Base-by-base conservation (phyloP, 2,113 vertebrate genomes). In the Neolamprologus cancellatus region DNA sequence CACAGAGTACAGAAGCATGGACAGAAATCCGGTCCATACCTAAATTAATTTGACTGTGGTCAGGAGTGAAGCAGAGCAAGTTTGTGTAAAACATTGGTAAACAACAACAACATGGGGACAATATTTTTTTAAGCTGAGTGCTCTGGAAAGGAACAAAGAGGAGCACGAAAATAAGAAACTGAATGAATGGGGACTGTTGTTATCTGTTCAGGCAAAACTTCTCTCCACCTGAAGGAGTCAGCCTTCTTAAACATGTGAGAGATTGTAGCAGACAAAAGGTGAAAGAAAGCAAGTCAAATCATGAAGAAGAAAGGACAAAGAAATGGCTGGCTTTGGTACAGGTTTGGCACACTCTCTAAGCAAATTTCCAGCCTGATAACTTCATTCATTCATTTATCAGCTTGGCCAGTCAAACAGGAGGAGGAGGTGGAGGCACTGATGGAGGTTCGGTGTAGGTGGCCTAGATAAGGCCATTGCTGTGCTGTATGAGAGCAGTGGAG, bases 361-460 rank as follows among this genome's bases (percentile, higher is more conserved):
- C 81, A 85, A 83, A 82, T 44, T 10, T 55, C 5, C 59, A 32
- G 88, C 36, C 81, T 25, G 78, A 89, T 41, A 82, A 83, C 20
- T 54, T 41, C 30, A 25, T n/a, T 93, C 80, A 89, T 91, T 89
- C 81, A 92, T 85, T 93, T 92, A 94, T 94, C 86, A 82, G 84
- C 2, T 13, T 69, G 87, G n/a, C 59, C 87, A 83, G 64, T 8
- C 50, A 50, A 92, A 52, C 59, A 53, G 71, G 48, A 84, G 53
- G 61, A 28, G 69, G 61, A 25, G 39, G 14, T 46, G 41, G 82
- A 76, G 71, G 79, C 6, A 44, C 30, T 12, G 52, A 55, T 76
- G 88, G 74, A 25, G 66, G 87, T 85, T 85, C 52, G 5, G 71
- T 82, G 83, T 55, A 90, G 90, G 86, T 94, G 93, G 93, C 88